phyloP scores from a whole-genome alignment of 1,140 invertebrate species.

The Chelonus insularis region DNA sequence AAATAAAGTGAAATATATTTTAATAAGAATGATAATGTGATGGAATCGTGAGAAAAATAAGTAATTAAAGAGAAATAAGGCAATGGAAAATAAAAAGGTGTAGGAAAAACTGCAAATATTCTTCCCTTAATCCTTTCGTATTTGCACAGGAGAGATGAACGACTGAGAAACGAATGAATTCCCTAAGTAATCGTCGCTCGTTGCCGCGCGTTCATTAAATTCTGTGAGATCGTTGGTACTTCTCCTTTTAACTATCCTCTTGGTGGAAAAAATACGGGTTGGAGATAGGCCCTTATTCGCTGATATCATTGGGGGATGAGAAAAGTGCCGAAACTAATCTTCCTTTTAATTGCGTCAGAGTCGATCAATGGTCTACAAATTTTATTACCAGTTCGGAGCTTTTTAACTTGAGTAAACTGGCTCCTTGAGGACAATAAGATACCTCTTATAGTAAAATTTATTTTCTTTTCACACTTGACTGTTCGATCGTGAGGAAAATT shows the following conservation, averaged over 20 bases:
- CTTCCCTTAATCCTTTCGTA: conserved; percentile 1
- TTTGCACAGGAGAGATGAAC: conserved; percentile 17
- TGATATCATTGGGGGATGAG: background rate
- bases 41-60: too few relatives aligned
- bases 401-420: too few relatives aligned
- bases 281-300: background rate
- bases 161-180: conserved; percentile 19
- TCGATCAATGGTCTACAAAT: too few relatives aligned
- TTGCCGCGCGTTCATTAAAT: conserved; percentile 28
- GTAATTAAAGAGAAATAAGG: background rate
- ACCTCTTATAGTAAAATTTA: too few relatives aligned
- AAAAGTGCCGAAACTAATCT: background rate
- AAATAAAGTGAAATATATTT: too few relatives aligned
- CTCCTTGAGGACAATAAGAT: too few relatives aligned
- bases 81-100: too few relatives aligned
- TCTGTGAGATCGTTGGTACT: conserved; percentile 4
- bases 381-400: too few relatives aligned
- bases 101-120: background rate
- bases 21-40: too few relatives aligned
- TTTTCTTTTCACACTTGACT: too few relatives aligned
- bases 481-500: too few relatives aligned
- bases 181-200: conserved; percentile 25
- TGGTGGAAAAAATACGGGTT: background rate
- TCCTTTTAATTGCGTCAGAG: too few relatives aligned
- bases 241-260: background rate